These are phyloP conservation scores for Drosophila lacicola DNA, from an alignment of 2,888 invertebrate genomes.

Conservation along the genomic window DNA sequence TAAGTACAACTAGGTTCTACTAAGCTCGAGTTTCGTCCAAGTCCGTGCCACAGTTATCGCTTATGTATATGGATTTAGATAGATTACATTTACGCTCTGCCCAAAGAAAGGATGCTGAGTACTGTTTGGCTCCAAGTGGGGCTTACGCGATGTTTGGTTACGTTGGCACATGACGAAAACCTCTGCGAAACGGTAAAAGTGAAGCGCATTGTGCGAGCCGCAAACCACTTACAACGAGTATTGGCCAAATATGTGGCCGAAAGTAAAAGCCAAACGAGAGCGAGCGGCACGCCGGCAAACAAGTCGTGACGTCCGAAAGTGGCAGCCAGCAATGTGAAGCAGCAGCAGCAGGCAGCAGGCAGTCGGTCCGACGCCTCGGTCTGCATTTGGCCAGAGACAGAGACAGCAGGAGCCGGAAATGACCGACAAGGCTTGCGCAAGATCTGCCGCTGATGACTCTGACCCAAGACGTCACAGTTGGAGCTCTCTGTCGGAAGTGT, in stretches of 20 bases:
- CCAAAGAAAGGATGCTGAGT: no score
- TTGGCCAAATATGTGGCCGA: conserved; percentile 53
- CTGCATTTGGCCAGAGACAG: conserved; percentile 50
- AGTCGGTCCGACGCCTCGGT: conserved; percentile 19
- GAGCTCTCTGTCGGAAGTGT: conserved; percentile 41
- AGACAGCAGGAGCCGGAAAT: conserved; percentile 71
- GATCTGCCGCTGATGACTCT: conserved; percentile 30
- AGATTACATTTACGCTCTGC: no score
- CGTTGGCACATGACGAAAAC: conserved; percentile 42
- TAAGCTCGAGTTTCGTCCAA: neutral
- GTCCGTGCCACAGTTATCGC: neutral
- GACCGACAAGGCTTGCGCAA: conserved; percentile 39
- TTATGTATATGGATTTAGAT: neutral
- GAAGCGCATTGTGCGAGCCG: conserved; percentile 30
- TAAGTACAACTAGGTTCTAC: neutral
- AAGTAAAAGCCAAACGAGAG: conserved; percentile 74
- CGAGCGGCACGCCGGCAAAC: conserved; percentile 39
- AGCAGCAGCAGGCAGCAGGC: neutral
- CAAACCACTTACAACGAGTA: conserved; percentile 36
- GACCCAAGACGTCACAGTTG: conserved; percentile 44
- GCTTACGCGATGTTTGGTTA: conserved; percentile 15
- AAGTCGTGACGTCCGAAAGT: conserved; percentile 50
- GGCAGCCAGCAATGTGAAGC: conserved; percentile 1
- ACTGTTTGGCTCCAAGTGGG: neutral
- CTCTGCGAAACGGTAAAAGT: conserved; percentile 47